Conservation (phyloP, 2,113 vertebrate genomes). For the Oreochromis aureus region DNA sequence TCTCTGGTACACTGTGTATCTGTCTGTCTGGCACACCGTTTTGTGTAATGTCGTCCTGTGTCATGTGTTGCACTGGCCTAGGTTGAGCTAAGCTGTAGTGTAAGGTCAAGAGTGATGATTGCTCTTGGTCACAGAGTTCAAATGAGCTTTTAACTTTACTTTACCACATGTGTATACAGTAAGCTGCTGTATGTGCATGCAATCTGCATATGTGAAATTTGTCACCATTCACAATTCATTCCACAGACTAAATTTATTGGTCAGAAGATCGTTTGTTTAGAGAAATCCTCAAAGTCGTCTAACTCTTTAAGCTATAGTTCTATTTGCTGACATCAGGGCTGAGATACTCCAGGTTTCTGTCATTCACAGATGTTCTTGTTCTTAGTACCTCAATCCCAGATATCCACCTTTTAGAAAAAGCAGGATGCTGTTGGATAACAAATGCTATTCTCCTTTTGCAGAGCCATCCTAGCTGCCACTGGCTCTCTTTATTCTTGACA, state of each 20-base stretch:
- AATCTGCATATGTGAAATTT: not conserved
- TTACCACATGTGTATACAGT: not conserved
- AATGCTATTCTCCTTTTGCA: not conserved
- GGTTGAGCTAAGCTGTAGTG: slow-evolving; percentile 11
- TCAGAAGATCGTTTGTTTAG: not conserved
- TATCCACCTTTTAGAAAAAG: not conserved
- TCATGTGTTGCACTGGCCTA: slow-evolving; percentile 43
- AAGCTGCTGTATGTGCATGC: not conserved
- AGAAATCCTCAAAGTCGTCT: not conserved
- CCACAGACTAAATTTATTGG: not conserved
- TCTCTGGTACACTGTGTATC: not conserved
- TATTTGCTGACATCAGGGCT: not conserved
- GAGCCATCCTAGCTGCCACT: not conserved
- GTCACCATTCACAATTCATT: not conserved
- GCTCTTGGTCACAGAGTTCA: not conserved
- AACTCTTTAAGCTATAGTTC: not conserved
- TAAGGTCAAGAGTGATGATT: not conserved
- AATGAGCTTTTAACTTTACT: not conserved
- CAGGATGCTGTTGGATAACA: not conserved
- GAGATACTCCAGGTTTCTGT: not conserved
- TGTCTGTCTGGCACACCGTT: slow-evolving; percentile 12
- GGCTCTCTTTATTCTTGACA: not conserved
- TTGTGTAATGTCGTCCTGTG: slow-evolving; percentile 12
- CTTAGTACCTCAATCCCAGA: not conserved
- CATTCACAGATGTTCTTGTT: not conserved